These are phyloP conservation scores for Dendrolimus pini DNA, from an alignment of 2,888 invertebrate species.

Conservation along the genomic window DNA sequence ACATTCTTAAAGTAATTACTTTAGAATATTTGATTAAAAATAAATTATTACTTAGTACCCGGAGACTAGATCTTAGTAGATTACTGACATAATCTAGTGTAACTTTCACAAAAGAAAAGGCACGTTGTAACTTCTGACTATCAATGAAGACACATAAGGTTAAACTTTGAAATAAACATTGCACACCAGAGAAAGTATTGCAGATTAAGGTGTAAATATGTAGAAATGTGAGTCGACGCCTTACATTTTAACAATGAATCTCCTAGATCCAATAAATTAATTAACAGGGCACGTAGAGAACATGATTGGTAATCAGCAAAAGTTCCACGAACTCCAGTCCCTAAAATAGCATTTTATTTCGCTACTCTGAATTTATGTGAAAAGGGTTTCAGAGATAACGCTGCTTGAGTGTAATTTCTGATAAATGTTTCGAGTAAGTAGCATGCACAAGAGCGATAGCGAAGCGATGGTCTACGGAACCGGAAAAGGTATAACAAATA, in stretches of 20 bases:
- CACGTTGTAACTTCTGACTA: too few relatives aligned
- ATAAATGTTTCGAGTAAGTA: not conserved
- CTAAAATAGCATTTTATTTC: not conserved
- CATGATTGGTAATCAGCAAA: not conserved
- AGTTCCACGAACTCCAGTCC: not conserved
- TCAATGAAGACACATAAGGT: too few relatives aligned
- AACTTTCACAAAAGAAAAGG: too few relatives aligned
- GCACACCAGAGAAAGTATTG: not conserved
- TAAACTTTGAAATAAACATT: not conserved
- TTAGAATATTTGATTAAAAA: too few relatives aligned
- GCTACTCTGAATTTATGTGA: not conserved
- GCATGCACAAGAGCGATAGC: not conserved
- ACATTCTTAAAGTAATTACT: too few relatives aligned
- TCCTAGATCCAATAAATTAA: not conserved
- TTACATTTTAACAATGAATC: not conserved
- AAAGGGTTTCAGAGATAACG: not conserved
- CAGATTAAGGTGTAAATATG: not conserved
- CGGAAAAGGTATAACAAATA: constrained; percentile 41
- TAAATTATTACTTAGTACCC: too few relatives aligned
- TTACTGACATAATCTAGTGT: too few relatives aligned
- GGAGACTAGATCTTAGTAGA: too few relatives aligned
- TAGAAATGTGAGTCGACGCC: not conserved
- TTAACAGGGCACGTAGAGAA: not conserved
- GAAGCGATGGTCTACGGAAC: constrained; percentile 17
- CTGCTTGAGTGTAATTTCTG: not conserved